Evolutionary conservation across 2,113 vertebrate genomes (phyloP).

Genomic region (Ceyx margarethae): DNA sequence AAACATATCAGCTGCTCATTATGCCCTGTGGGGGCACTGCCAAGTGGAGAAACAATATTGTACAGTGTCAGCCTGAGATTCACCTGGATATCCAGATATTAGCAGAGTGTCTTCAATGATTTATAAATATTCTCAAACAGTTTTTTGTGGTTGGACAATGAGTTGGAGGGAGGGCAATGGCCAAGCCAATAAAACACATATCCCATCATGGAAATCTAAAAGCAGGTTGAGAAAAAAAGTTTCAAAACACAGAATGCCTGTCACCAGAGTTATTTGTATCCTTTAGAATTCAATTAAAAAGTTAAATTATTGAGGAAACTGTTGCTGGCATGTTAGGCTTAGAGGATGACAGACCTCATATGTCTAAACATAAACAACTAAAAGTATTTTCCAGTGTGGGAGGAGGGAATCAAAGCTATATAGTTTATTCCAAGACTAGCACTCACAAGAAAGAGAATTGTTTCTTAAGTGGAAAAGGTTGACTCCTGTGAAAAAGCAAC

Average conservation of each 20-base stretch:
- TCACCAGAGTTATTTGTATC: background rate
- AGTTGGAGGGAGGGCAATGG: background rate
- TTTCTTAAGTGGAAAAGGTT: background rate
- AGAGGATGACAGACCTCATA: background rate
- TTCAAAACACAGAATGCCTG: background rate
- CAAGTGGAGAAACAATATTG: background rate
- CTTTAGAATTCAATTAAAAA: background rate
- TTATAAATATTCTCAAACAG: background rate
- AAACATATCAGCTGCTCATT: background rate
- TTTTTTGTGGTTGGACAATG: background rate
- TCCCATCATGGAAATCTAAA: background rate
- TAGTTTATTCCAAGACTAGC: background rate
- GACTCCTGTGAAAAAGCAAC: background rate
- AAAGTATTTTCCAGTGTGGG: background rate
- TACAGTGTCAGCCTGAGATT: background rate
- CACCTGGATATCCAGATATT: background rate
- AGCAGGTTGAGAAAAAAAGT: background rate
- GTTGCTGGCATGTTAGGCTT: background rate
- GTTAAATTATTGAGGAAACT: background rate
- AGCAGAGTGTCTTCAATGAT: background rate
- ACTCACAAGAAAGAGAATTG: background rate
- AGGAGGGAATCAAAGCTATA: background rate
- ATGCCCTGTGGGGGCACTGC: background rate
- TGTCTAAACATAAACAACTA: background rate
- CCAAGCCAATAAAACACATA: background rate